These are phyloP conservation scores for Epistrophe eligans DNA, from an alignment of 2,888 invertebrate species.

Conservation along the genomic window DNA sequence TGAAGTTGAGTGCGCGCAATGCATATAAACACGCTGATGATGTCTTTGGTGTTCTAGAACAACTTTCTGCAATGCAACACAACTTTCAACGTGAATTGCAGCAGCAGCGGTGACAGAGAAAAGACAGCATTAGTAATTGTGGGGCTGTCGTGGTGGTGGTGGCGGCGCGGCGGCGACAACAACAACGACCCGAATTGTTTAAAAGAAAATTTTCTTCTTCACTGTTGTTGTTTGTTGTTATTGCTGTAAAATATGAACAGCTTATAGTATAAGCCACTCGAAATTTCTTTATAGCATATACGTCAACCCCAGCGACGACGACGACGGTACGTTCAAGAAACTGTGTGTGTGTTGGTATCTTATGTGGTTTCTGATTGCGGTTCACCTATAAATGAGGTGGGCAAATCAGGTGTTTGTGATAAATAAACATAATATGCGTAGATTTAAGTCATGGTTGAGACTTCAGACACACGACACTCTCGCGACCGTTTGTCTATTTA, in stretches of 20 bases:
- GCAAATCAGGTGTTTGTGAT: conserved; percentile 63
- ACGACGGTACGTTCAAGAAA: not conserved
- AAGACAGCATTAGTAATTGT: not conserved
- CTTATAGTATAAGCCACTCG: conserved; percentile 15
- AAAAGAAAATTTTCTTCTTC: conserved; percentile 54
- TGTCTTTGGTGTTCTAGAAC: conserved; percentile 66
- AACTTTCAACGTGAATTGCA: conserved; percentile 63
- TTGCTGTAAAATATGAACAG: not conserved
- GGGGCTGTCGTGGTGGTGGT: too few species aligned
- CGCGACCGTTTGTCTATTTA: conserved; percentile 56
- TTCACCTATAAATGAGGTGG: conserved; percentile 53
- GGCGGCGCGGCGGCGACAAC: not conserved
- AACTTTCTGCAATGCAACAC: conserved; percentile 73
- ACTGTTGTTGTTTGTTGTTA: not conserved
- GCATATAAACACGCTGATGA: conserved; percentile 7
- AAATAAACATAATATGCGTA: conserved; percentile 16
- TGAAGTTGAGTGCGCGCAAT: conserved; percentile 28
- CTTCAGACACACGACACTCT: conserved; percentile 59
- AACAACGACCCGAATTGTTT: conserved; percentile 67
- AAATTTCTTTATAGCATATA: conserved; percentile 60
- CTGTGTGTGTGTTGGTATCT: not conserved
- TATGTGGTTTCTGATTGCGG: conserved; percentile 34
- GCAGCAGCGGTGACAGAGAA: conserved; percentile 13
- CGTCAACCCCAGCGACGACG: conserved; percentile 33
- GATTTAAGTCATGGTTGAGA: conserved; percentile 18